Conservation (phyloP, 2,888 invertebrate species). For the Smittia sp. region DNA sequence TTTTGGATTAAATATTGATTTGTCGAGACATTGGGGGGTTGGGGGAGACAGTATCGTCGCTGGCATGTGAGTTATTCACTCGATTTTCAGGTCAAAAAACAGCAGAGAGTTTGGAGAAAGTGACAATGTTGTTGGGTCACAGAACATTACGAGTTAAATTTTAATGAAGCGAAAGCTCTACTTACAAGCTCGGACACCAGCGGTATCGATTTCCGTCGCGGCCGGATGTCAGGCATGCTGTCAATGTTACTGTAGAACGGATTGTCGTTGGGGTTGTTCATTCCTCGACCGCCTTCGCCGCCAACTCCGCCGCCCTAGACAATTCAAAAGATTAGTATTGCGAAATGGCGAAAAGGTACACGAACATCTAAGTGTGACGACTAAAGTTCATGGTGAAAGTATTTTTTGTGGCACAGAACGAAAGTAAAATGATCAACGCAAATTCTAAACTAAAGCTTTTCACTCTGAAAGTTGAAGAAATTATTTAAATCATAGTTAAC, state of each 20-base stretch:
- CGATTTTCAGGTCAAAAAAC: too few relatives aligned
- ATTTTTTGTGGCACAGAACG: background rate
- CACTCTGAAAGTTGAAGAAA: background rate
- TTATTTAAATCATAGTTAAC: background rate
- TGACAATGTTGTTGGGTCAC: background rate
- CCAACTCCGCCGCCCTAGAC: background rate
- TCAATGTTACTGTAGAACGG: constrained; percentile 99
- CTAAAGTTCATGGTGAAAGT: background rate
- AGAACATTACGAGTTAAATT: background rate
- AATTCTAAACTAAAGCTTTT: background rate
- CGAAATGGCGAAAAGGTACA: too few relatives aligned
- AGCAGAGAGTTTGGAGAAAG: background rate
- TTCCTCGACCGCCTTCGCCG: constrained; percentile 33
- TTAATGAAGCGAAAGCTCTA: constrained; percentile 46
- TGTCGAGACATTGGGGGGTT: background rate
- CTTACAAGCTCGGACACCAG: constrained; percentile 98
- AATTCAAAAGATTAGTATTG: background rate
- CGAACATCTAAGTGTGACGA: background rate
- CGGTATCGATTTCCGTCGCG: constrained; percentile 94
- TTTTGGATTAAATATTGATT: background rate
- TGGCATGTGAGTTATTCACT: background rate
- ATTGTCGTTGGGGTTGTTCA: constrained; percentile 89
- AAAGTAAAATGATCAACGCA: too few relatives aligned
- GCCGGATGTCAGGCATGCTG: constrained; percentile 98
- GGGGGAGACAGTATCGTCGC: too few relatives aligned